These are phyloP conservation scores for Auanema sp. DNA, from an alignment of 2,888 invertebrate genomes.

Conservation along the genomic window DNA sequence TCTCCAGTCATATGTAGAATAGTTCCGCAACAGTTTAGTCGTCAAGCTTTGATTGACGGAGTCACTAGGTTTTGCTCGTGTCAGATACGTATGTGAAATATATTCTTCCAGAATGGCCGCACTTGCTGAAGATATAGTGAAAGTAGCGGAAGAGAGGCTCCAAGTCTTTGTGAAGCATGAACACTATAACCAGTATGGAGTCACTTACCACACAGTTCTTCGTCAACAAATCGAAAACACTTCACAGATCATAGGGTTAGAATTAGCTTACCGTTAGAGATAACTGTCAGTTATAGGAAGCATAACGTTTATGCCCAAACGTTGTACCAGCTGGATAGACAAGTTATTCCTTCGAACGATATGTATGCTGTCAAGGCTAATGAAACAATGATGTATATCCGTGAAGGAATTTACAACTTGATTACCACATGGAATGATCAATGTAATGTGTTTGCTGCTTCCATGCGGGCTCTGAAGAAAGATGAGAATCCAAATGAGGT, in stretches of 20 bases:
- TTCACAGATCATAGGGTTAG: slow-evolving; percentile 16
- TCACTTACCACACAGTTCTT: slow-evolving; percentile 20
- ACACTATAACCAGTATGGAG: slow-evolving; percentile 16
- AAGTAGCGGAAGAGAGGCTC: slow-evolving; percentile 8
- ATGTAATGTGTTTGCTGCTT: slow-evolving; percentile 22
- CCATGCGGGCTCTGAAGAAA: slow-evolving; percentile 25
- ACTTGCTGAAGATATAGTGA: slow-evolving; percentile 14
- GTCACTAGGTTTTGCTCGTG: slow-evolving; percentile 26
- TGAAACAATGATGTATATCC: slow-evolving; percentile 41
- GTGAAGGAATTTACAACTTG: slow-evolving; percentile 45
- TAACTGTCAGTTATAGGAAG: slow-evolving; percentile 5
- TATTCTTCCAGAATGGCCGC: slow-evolving; percentile 12
- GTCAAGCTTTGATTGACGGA: slow-evolving; percentile 29
- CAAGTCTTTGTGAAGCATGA: slow-evolving; percentile 16
- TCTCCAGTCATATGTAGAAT: slow-evolving; percentile 53
- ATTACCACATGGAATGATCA: slow-evolving; percentile 52
- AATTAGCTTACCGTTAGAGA: background rate
- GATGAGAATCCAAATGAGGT: slow-evolving; percentile 13
- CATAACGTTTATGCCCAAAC: slow-evolving; percentile 10
- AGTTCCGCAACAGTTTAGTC: slow-evolving; percentile 26
- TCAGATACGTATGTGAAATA: too few species aligned
- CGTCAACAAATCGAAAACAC: slow-evolving; percentile 22
- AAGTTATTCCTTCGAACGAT: slow-evolving; percentile 25
- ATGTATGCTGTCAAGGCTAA: slow-evolving; percentile 25
- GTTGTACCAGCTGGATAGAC: slow-evolving; percentile 8